phyloP scores from a whole-genome alignment of 2,113 vertebrate genomes.

The Ctenodactylus gundi region DNA sequence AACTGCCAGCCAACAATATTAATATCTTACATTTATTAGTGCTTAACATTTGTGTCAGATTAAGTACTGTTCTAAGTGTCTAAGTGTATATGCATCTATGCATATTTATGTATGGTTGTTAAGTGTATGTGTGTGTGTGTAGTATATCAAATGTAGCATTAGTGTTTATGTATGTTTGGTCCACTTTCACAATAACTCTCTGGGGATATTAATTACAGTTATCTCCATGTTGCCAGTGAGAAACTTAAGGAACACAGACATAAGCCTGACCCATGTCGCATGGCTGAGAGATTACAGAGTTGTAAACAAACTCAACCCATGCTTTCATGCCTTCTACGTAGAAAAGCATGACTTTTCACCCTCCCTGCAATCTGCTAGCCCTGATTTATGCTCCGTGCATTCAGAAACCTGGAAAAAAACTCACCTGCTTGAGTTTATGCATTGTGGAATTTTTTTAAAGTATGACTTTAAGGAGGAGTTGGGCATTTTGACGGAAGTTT shows the following conservation, averaged over 20 bases:
- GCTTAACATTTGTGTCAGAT: not conserved
- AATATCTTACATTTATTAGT: not conserved
- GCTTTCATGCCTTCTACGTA: not conserved
- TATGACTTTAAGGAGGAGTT: not conserved
- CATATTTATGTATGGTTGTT: not conserved
- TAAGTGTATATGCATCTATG: not conserved
- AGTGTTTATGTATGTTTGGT: not conserved
- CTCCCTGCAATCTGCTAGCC: not conserved
- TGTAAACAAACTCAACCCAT: not conserved
- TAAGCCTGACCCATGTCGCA: not conserved
- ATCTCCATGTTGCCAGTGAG: not conserved
- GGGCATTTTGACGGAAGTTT: not conserved
- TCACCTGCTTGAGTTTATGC: not conserved
- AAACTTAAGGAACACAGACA: not conserved
- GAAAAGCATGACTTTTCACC: not conserved
- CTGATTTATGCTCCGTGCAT: not conserved
- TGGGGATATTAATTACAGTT: not conserved
- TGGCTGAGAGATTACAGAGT: not conserved
- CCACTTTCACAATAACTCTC: not conserved
- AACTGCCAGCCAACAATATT: not conserved
- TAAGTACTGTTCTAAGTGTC: not conserved
- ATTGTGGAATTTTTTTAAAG: not conserved
- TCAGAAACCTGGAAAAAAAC: fast-evolving
- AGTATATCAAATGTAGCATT: too few species aligned
- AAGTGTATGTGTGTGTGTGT: not conserved